These are phyloP conservation scores for Brachypalpus laphriformis DNA, from an alignment of 2,888 invertebrate genomes.

Conservation along the genomic window DNA sequence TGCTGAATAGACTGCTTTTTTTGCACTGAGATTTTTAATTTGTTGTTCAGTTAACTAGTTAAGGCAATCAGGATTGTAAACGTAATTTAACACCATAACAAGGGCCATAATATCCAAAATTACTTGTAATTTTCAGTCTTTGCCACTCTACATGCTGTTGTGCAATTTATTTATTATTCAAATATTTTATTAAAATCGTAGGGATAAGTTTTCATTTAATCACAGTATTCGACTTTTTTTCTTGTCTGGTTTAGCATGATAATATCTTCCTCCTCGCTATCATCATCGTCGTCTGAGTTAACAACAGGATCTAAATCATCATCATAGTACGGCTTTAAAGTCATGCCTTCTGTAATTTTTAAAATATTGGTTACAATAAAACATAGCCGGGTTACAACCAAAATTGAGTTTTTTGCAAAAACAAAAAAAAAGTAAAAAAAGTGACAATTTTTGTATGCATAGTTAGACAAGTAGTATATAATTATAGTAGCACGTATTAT, in stretches of 20 bases:
- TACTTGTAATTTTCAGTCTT: conserved; percentile 46
- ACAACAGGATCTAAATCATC: conserved; percentile 87
- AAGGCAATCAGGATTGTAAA: conserved; percentile 29
- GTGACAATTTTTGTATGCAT: too few relatives aligned
- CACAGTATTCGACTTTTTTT: conserved; percentile 54
- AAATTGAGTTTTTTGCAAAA: too few relatives aligned
- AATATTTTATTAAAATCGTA: background rate
- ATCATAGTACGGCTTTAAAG: conserved; percentile 87
- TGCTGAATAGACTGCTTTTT: background rate
- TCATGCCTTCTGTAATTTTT: conserved; percentile 81
- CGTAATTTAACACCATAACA: conserved; percentile 4
- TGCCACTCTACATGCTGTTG: conserved; percentile 13
- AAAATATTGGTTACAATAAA: background rate
- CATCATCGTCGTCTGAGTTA: conserved; percentile 84
- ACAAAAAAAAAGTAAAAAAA: too few relatives aligned
- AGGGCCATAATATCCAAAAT: background rate
- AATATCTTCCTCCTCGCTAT: conserved; percentile 78
- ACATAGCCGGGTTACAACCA: too few relatives aligned
- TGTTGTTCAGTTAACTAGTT: background rate
- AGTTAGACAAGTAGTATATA: too few relatives aligned
- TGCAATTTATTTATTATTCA: background rate
- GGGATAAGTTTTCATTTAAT: conserved; percentile 32
- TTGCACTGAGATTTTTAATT: background rate
- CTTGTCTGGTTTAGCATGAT: conserved; percentile 47
- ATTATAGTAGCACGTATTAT: too few relatives aligned